A percentile compares a stretch with the other conserved stretches of the same genome.
Evolutionary conservation across 2,797 vertebrate genomes (phyloP).

Genomic region (Chelmon rostratus): DNA sequence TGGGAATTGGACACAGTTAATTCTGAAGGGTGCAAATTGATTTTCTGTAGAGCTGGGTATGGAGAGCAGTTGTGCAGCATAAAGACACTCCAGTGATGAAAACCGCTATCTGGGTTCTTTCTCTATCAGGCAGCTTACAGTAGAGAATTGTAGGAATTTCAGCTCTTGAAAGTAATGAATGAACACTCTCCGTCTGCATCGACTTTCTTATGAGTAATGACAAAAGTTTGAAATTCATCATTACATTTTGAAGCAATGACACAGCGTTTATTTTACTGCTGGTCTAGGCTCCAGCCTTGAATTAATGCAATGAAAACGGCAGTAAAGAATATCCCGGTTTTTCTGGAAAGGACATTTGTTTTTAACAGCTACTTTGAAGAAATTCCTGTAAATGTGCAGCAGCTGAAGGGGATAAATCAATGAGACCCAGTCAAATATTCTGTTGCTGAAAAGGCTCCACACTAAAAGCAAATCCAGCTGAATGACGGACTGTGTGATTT

Average conservation of each 20-base stretch:
- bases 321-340: constrained; percentile 18
- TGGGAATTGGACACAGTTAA: constrained; percentile 82
- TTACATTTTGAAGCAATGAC: constrained; percentile 37
- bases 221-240: constrained; percentile 32
- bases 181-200: not conserved
- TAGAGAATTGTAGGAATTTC: constrained; percentile 8
- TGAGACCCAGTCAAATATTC: constrained; percentile 35
- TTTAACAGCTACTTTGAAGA: constrained; percentile 33
- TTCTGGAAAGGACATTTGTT: constrained; percentile 17
- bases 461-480: constrained; percentile 23
- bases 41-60: constrained; percentile 68
- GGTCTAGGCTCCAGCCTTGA: constrained; percentile 7
- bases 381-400: constrained; percentile 20
- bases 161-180: constrained; percentile 13
- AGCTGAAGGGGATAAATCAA: constrained; percentile 39
- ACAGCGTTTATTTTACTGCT: constrained; percentile 40
- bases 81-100: constrained; percentile 60
- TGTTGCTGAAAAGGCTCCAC: constrained; percentile 16
- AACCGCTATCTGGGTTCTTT: constrained; percentile 46
- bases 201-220: not conserved
- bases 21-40: constrained; percentile 80
- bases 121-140: constrained; percentile 30
- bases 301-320: constrained; percentile 43
- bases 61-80: constrained; percentile 57
- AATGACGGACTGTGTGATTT: constrained; percentile 18